Evolutionary conservation across 2,888 invertebrate species (phyloP).

Genomic region (Ophonus ardosiacus): DNA sequence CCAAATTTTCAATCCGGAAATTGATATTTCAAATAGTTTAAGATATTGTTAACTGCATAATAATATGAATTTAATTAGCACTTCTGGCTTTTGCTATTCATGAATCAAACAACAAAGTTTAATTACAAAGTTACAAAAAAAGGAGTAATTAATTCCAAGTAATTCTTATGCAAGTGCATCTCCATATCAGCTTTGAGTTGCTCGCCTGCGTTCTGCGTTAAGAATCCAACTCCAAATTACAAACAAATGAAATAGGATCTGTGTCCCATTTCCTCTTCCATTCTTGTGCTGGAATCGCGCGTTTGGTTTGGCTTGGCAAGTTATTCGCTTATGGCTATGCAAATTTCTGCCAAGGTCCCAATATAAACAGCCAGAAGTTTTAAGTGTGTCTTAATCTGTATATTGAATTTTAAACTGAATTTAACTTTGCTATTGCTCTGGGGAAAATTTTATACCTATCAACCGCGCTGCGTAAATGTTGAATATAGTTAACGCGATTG

Average conservation of each 20-base stretch:
- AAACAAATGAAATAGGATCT: slow-evolving; percentile 49
- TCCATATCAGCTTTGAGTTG: neutral
- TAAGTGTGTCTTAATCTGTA: slow-evolving; percentile 62
- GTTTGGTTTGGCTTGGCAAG: slow-evolving; percentile 17
- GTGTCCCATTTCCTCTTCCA: slow-evolving; percentile 17
- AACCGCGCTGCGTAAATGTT: slow-evolving; percentile 23
- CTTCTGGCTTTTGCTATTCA: neutral
- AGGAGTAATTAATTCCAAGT: neutral
- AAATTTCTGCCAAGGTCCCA: slow-evolving; percentile 55
- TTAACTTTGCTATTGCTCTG: slow-evolving; percentile 55
- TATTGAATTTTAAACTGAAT: slow-evolving; percentile 63
- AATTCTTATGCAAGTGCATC: neutral
- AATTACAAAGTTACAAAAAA: neutral
- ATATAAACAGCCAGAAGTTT: slow-evolving; percentile 59
- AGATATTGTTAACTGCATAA: too few species aligned
- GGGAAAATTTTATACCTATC: slow-evolving; percentile 47
- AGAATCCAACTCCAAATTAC: neutral
- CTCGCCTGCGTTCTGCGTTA: neutral
- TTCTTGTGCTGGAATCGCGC: slow-evolving; percentile 6
- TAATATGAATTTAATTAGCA: neutral
- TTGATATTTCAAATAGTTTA: too few species aligned
- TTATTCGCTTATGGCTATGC: slow-evolving; percentile 54
- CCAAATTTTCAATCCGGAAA: too few species aligned
- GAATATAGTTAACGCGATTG: slow-evolving; percentile 39
- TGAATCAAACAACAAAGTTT: neutral